phyloP scores from a whole-genome alignment of 2,888 invertebrate species.

The Coelinius sp. region DNA sequence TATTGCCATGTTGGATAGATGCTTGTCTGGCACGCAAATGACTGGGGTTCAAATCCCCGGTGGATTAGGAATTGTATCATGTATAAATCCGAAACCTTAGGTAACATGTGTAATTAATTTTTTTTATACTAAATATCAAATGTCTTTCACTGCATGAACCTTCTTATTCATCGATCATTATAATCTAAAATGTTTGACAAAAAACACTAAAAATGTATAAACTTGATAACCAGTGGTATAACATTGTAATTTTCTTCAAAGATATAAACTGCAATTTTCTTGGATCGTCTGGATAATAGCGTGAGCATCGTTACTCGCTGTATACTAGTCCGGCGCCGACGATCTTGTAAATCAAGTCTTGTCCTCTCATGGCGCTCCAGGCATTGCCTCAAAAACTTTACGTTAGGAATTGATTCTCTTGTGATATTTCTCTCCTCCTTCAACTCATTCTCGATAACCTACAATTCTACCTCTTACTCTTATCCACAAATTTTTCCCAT shows the following conservation, averaged over 20 bases:
- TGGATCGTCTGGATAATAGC: conserved; percentile 17
- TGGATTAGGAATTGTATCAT: too few species aligned
- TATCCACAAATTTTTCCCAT: conserved; percentile 17
- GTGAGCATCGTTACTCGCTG: conserved; percentile 11
- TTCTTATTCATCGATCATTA: not conserved
- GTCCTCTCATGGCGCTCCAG: conserved; percentile 40
- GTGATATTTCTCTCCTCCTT: not conserved
- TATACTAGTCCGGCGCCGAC: conserved; percentile 31
- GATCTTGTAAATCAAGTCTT: conserved; percentile 50
- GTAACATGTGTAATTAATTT: too few species aligned
- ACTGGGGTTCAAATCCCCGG: too few species aligned
- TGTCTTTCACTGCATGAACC: not conserved
- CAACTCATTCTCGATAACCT: not conserved
- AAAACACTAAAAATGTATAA: not conserved
- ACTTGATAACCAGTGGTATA: not conserved
- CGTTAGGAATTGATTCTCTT: conserved; percentile 11
- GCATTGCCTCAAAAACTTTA: conserved; percentile 38
- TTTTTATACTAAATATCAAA: too few species aligned
- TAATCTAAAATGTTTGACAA: not conserved
- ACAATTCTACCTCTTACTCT: not conserved
- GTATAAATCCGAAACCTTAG: too few species aligned
- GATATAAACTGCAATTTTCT: conserved; percentile 16
- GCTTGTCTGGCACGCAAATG: too few species aligned
- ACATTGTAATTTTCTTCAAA: conserved; percentile 20
- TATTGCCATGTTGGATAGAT: too few species aligned